Evolutionary conservation across 2,113 vertebrate species (phyloP), one percentile per base, ranked within the genome.

Genomic region (Lipophrys pholis): DNA sequence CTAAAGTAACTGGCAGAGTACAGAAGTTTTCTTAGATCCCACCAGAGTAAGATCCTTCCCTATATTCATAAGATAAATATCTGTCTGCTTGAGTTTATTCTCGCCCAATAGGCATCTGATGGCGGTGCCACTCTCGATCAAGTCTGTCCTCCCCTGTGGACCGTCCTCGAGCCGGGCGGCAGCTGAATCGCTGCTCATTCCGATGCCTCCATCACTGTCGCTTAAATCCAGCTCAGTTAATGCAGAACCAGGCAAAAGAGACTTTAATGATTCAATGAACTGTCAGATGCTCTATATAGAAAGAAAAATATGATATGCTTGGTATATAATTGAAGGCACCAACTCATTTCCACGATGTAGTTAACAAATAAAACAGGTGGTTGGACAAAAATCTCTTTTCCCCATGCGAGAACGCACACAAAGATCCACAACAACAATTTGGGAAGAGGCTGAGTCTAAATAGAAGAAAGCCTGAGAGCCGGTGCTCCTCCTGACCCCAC

Each of bases 41-140:
- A 11, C 11, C 11, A 61, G 21, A 69, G 39, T 30, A 43, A 56
- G 43, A 40, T 35, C 8, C 61, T 65, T 73, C 51, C 38, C 58
- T 53, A 60, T 63, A 81, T 51, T 73, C 72, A 79, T 43, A 38
- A 51, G 62, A 62, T 51, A 49, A 48, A 58, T 83, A 63, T 72
- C 52, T n/a, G 58, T 78, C 66, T 73, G 83, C 78, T 62, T 82
- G 67, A 84, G 79, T 30, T 30, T 30, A 78, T 83, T 70, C 51
- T 58, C 59, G 65, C 55, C 85, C 65, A 70, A 87, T 87, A 85
- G 57, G 67, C 61, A 73, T 72, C 40, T n/a, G 69, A 88, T 75
- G 74, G 67, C 61, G 82, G 48, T 53, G 78, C 76, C 76, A 61
- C 65, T 78, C 46, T 53, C 73, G 76, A 87, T 75, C 65, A 40